Conservation (phyloP, 2,888 invertebrate species). For the Laothoe populi region DNA sequence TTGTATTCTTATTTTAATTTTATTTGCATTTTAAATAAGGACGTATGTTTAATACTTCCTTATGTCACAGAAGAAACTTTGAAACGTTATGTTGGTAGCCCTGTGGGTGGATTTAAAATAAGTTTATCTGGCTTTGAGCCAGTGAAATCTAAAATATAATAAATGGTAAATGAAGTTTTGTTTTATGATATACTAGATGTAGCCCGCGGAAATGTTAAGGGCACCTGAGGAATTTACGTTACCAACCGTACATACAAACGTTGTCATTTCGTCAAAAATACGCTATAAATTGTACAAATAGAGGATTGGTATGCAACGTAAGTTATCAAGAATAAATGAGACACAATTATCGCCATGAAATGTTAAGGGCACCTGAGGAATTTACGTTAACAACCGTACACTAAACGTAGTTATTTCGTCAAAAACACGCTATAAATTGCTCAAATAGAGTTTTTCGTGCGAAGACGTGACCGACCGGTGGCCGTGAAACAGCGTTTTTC, state of each 20-base stretch:
- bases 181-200: too few relatives aligned
- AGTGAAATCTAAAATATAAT: not conserved
- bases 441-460: constrained; percentile 27
- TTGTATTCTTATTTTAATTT: constrained; percentile 12
- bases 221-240: too few relatives aligned
- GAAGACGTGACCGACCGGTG: constrained; percentile 40
- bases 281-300: too few relatives aligned
- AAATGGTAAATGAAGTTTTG: not conserved
- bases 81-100: constrained; percentile 4
- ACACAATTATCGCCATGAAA: not conserved
- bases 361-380: not conserved
- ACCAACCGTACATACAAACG: too few relatives aligned
- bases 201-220: too few relatives aligned
- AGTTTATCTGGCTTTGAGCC: constrained; percentile 1
- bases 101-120: constrained; percentile 9
- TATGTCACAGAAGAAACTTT: not conserved
- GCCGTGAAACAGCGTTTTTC: constrained; percentile 35
- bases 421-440: constrained; percentile 21
- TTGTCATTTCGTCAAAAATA: too few relatives aligned
- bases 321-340: not conserved
- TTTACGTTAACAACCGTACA: not conserved
- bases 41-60: constrained; percentile 20
- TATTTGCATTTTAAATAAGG: constrained; percentile 16
- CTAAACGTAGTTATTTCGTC: constrained; percentile 3
- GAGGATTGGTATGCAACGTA: too few relatives aligned